phyloP scores from a whole-genome alignment of 2,888 invertebrate genomes.

The Petrolisthes cinctipes region DNA sequence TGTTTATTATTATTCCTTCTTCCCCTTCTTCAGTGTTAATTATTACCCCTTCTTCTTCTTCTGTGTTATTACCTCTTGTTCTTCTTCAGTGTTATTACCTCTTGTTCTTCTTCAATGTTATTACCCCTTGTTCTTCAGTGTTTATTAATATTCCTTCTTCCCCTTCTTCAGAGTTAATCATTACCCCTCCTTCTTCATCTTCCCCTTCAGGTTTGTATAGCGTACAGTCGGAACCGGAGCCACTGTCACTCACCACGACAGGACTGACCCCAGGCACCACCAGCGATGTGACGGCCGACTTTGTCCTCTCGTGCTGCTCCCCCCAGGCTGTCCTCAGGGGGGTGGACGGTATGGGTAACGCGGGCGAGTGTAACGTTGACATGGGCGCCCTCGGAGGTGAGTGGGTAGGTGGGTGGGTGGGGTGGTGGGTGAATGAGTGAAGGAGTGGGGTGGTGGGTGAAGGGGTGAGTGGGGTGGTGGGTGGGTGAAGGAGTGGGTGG shows the following conservation, averaged over 20 bases:
- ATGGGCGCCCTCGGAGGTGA: constrained; percentile 42
- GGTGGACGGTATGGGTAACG: constrained; percentile 36
- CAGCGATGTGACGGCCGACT: background rate
- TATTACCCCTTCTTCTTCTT: no score
- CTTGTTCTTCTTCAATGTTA: no score
- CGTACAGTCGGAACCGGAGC: background rate
- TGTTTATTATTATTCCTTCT: no score
- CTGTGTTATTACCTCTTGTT: no score
- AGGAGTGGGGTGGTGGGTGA: background rate
- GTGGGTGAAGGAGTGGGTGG: background rate
- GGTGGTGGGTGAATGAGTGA: background rate
- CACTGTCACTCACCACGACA: background rate
- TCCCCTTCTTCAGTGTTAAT: no score
- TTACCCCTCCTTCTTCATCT: background rate
- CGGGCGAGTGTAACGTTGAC: constrained; percentile 34
- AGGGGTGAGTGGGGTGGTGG: background rate
- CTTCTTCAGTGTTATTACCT: no score
- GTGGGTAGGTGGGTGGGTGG: background rate
- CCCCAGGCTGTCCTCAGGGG: constrained; percentile 25
- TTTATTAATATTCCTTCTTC: no score
- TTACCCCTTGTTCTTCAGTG: no score
- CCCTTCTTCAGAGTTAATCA: no score
- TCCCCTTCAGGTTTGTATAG: constrained; percentile 33
- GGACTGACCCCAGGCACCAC: constrained; percentile 32
- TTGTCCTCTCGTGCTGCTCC: constrained; percentile 31